Conservation (phyloP, 2,888 invertebrate genomes). For the Himalopsyche tibetana region DNA sequence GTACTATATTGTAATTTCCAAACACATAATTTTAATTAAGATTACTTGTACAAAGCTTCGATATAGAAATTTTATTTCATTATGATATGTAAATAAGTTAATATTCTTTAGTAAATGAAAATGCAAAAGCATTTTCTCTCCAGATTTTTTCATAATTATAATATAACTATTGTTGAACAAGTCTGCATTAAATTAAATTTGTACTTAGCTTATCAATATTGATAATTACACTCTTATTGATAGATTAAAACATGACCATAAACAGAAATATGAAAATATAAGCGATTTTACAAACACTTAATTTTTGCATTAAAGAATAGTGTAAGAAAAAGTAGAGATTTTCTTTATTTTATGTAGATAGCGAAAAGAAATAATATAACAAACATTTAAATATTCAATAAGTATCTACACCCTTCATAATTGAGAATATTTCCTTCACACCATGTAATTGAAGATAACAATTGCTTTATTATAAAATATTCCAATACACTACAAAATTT, state of each 20-base stretch:
- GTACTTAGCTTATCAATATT: constrained; percentile 16
- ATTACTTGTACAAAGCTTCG: background rate
- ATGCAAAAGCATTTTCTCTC: constrained; percentile 6
- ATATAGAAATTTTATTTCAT: constrained; percentile 6
- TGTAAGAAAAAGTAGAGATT: constrained; percentile 21
- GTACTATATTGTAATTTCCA: background rate
- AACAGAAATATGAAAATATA: background rate
- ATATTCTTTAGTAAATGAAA: background rate
- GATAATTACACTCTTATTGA: background rate
- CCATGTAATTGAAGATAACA: background rate
- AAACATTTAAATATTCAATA: constrained; percentile 2
- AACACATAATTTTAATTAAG: background rate
- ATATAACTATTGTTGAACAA: constrained; percentile 21
- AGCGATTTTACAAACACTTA: background rate
- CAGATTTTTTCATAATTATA: constrained; percentile 13
- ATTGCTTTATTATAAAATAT: background rate
- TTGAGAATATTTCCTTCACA: constrained; percentile 6
- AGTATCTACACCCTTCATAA: background rate
- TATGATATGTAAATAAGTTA: background rate
- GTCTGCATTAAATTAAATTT: constrained; percentile 27
- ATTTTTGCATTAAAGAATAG: constrained; percentile 11
- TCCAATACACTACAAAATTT: background rate
- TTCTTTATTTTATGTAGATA: constrained; percentile 40
- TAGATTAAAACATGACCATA: constrained; percentile 8
- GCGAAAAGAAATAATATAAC: background rate